Base-by-base conservation (phyloP, 1,140 invertebrate species). In the Laupala kohalensis region DNA sequence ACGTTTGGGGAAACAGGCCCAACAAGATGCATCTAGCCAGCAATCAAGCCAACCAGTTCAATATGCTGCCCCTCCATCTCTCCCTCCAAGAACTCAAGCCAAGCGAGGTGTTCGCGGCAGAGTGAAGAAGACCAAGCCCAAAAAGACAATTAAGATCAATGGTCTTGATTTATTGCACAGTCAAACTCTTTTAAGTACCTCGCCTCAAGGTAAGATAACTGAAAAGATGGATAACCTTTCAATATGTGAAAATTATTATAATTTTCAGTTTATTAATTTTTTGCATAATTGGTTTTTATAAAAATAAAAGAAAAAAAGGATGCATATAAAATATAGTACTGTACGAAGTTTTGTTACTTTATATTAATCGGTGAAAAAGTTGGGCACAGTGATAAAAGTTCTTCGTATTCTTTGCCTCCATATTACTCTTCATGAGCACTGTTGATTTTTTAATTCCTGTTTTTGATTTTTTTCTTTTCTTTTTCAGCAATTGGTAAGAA, bases 91-190 rank as follows among this genome's bases (percentile, higher is more conserved):
- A 72, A 37, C 74, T 64, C 69, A 74, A 70, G 67, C 78, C 71
- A 79, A 79, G 73, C 37, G 78, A 68, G 73, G 68, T 25, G 73
- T 81, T 37, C 74, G 76, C 66, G 82, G 84, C 29, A 77, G 83
- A 74, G 80, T 66, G 79, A 77, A 85, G 12, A 86, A 85, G 76
- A 79, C 81, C 4, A 88, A 86, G 76, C 81, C 83, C 3, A 89
- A 89, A 76, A 88, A 87, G 76, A 76, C 83, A 6, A 85, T 87
- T 27, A 87, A 90, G 80, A 94, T 94, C 75, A 90, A 89, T 72
- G 93, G 94, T 24, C 82, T 97, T 69, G 94, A 96, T 82, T 81
- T 96, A 73, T 81, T 97, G 72, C 95, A 97, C 79, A 93, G 88
- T 76, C 90, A 96, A 80, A 97, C 95, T 24, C 81, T 97, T 67